Conservation (phyloP, 2,888 invertebrate genomes). For the Athalia rosae region DNA sequence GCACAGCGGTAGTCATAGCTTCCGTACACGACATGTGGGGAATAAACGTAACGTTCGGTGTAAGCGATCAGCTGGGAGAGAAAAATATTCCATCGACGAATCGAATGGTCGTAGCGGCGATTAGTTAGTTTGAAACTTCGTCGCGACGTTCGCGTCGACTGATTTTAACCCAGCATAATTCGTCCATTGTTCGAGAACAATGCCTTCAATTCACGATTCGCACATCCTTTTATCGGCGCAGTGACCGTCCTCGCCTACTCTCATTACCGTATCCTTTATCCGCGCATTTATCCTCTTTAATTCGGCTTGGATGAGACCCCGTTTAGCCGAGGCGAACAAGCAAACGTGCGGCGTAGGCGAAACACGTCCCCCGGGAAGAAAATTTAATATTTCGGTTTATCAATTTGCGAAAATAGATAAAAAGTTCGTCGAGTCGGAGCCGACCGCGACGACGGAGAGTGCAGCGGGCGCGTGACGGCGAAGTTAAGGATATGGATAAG, state of each 20-base stretch:
- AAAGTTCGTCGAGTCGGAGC: neutral
- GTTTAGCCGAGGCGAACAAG: slow-evolving; percentile 7
- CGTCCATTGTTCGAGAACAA: slow-evolving; percentile 7
- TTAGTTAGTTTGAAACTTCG: slow-evolving; percentile 5
- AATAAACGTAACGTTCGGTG: neutral
- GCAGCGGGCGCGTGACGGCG: neutral
- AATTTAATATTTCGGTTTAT: slow-evolving; percentile 6
- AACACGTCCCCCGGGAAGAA: neutral
- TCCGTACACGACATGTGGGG: neutral
- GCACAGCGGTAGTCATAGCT: neutral
- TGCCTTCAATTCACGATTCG: slow-evolving; percentile 7
- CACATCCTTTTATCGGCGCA: neutral
- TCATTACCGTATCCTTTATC: slow-evolving; percentile 5
- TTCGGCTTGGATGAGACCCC: slow-evolving; percentile 16
- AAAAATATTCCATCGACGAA: neutral
- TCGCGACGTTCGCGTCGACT: neutral
- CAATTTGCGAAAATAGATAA: slow-evolving; percentile 1
- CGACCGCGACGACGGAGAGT: neutral
- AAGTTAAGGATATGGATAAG: neutral
- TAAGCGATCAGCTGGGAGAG: neutral
- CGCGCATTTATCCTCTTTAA: slow-evolving; percentile 30
- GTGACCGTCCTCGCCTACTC: neutral
- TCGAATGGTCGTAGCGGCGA: neutral
- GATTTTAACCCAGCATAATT: slow-evolving; percentile 1
- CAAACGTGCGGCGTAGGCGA: neutral